Evolutionary conservation across 2,888 invertebrate genomes (phyloP).

Genomic region (Dysmachus trigonus): DNA sequence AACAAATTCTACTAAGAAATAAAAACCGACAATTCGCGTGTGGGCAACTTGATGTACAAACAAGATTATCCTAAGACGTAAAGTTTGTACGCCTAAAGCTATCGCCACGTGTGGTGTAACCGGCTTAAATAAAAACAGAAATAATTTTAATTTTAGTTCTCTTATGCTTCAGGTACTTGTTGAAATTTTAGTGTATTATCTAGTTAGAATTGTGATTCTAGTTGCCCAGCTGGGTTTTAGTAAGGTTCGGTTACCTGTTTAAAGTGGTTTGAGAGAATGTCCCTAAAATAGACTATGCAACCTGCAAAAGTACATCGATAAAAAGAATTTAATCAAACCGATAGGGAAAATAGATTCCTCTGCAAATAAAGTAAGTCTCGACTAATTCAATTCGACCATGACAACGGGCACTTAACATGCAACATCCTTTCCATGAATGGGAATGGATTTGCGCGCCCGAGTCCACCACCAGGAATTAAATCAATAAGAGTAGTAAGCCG

Average conservation of each 20-base stretch:
- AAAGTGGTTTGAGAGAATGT: background rate
- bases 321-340: slow-evolving; percentile 14
- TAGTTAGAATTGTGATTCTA: too few relatives aligned
- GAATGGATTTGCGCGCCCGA: background rate
- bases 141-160: too few relatives aligned
- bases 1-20: too few relatives aligned
- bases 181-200: too few relatives aligned
- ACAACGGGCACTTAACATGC: slow-evolving; percentile 44
- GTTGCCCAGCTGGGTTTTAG: background rate
- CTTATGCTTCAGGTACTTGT: too few relatives aligned
- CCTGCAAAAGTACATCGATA: background rate
- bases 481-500: slow-evolving; percentile 25
- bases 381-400: slow-evolving; percentile 47
- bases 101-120: too few relatives aligned
- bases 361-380: slow-evolving; percentile 33
- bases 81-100: too few relatives aligned
- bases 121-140: too few relatives aligned
- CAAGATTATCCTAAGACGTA: too few relatives aligned
- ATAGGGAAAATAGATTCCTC: slow-evolving; percentile 22
- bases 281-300: background rate
- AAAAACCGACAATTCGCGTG: too few relatives aligned
- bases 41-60: too few relatives aligned
- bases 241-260: background rate
- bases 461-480: slow-evolving; percentile 9
- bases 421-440: slow-evolving; percentile 37